phyloP scores from a whole-genome alignment of 2,113 vertebrate genomes.

The Axis porcinus region DNA sequence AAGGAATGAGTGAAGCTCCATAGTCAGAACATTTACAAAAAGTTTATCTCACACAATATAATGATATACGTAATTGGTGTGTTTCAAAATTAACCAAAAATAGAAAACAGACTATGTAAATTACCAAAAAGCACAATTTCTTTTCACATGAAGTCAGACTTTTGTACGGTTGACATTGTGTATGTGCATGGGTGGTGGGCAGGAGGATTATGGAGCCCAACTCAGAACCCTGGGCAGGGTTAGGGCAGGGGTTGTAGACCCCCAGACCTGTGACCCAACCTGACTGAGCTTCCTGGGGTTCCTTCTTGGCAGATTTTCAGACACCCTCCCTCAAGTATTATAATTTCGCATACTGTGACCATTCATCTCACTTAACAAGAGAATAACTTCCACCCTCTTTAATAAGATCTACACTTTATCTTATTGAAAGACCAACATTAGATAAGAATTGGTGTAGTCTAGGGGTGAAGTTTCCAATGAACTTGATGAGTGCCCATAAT shows the following conservation, averaged over 20 bases:
- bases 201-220: not conserved
- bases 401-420: not conserved
- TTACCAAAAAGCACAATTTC: not conserved
- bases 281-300: not conserved
- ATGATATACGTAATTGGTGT: not conserved
- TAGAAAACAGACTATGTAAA: not conserved
- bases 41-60: not conserved
- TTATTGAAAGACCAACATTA: not conserved
- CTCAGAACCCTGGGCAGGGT: not conserved
- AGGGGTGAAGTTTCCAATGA: not conserved
- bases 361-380: not conserved
- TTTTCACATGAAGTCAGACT: not conserved
- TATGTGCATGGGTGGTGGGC: not conserved
- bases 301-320: not conserved
- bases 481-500: not conserved
- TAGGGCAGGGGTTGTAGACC: not conserved
- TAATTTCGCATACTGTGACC: too few relatives aligned
- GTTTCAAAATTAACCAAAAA: not conserved
- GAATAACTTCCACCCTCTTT: not conserved
- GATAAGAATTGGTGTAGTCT: not conserved
- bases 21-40: not conserved
- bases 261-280: not conserved
- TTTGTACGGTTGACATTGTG: not conserved
- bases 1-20: not conserved
- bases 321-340: not conserved